Evolutionary conservation across 2,888 invertebrate genomes (phyloP).

Genomic region (Antheraea yamamai): DNA sequence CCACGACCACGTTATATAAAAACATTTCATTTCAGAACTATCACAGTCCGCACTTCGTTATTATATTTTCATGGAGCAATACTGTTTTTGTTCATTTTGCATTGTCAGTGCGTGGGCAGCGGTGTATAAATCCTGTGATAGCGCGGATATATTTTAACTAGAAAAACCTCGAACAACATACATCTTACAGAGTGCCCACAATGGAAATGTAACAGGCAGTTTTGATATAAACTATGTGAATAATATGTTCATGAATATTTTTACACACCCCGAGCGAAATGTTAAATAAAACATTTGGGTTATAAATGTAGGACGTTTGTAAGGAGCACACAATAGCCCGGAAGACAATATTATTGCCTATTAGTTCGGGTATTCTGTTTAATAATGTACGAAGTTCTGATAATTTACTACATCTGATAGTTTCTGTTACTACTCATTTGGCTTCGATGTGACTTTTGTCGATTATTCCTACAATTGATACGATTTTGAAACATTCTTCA

Average conservation of each 20-base stretch:
- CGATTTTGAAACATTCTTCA: too few species aligned
- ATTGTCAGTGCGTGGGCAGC: conserved; percentile 63
- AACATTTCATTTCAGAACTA: conserved; percentile 36
- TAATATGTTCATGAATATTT: neutral
- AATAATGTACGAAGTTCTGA: conserved; percentile 1
- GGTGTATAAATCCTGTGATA: conserved; percentile 75
- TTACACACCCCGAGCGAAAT: neutral
- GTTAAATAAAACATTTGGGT: neutral
- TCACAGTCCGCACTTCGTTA: conserved; percentile 39
- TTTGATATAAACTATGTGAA: conserved; percentile 10
- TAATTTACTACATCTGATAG: neutral
- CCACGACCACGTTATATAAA: conserved; percentile 23
- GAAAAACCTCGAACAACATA: conserved; percentile 49
- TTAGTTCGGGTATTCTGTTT: neutral
- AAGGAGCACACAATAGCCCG: neutral
- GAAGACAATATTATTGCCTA: neutral
- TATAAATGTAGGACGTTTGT: neutral
- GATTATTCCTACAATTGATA: neutral
- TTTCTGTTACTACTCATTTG: neutral
- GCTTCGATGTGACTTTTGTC: neutral
- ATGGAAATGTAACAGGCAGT: conserved; percentile 23
- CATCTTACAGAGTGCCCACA: conserved; percentile 33
- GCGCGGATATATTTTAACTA: conserved; percentile 65
- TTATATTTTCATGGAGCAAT: conserved; percentile 44
- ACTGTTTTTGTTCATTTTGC: conserved; percentile 71